Conservation (phyloP, 2,888 invertebrate species). For the Campoplex capitator region DNA sequence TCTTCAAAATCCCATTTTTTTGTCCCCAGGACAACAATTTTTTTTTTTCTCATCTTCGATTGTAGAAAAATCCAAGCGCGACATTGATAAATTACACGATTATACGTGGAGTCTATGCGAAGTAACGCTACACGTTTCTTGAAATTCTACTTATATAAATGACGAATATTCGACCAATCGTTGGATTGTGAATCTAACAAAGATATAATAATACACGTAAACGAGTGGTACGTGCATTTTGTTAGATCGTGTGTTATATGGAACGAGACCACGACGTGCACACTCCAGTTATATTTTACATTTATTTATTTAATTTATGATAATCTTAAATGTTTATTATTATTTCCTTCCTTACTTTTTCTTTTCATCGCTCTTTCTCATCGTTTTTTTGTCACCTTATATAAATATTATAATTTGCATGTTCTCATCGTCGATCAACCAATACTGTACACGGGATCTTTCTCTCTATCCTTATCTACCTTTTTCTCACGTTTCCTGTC, state of each 20-base stretch:
- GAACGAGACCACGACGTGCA: conserved; percentile 18
- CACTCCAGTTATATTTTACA: conserved; percentile 72
- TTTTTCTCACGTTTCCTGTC: conserved; percentile 39
- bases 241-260: conserved; percentile 6
- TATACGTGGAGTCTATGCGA: conserved; percentile 42
- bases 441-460: conserved; percentile 82
- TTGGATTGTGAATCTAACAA: conserved; percentile 21
- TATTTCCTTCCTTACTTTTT: conserved; percentile 68
- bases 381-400: conserved; percentile 74
- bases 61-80: conserved; percentile 37
- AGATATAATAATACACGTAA: neutral
- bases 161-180: conserved; percentile 53
- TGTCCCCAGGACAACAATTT: neutral
- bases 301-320: conserved; percentile 79
- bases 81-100: conserved; percentile 31
- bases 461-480: conserved; percentile 1
- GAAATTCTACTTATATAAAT: conserved; percentile 42
- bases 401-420: conserved; percentile 82
- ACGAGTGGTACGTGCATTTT: neutral
- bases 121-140: conserved; percentile 17
- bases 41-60: neutral
- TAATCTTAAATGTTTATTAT: conserved; percentile 78
- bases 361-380: conserved; percentile 69
- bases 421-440: conserved; percentile 77
- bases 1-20: neutral